These are phyloP conservation scores for Lycodopsis pacificus DNA, from an alignment of 2,797 vertebrate species.

Conservation along the genomic window DNA sequence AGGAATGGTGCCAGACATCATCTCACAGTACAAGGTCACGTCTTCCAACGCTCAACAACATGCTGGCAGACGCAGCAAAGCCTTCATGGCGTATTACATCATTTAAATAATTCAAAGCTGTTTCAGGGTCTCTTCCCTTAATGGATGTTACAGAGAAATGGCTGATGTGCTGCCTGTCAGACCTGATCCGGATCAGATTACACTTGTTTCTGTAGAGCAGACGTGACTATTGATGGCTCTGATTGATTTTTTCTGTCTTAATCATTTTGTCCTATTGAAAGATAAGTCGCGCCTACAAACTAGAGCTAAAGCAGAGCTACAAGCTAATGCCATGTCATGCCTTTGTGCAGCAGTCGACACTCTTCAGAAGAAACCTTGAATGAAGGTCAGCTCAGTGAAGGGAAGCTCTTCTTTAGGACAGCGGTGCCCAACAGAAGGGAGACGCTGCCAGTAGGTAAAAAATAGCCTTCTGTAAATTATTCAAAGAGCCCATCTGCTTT, in stretches of 20 bases:
- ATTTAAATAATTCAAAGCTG: slow-evolving; percentile 63
- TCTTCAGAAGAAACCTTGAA: slow-evolving; percentile 10
- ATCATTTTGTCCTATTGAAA: neutral
- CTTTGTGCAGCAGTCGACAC: neutral
- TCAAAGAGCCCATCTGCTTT: slow-evolving; percentile 61
- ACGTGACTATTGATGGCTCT: neutral
- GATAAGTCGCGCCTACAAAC: too few relatives aligned
- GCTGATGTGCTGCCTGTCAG: slow-evolving; percentile 10
- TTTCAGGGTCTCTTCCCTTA: slow-evolving; percentile 45
- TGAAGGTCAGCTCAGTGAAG: slow-evolving; percentile 29
- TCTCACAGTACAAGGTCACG: slow-evolving; percentile 3
- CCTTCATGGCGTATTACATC: slow-evolving; percentile 45
- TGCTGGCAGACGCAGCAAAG: slow-evolving; percentile 35
- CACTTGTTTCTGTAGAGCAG: neutral
- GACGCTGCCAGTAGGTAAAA: slow-evolving; percentile 35
- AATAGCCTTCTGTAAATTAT: slow-evolving; percentile 67
- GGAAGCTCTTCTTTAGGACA: slow-evolving; percentile 13
- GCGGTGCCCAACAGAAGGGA: slow-evolving; percentile 20
- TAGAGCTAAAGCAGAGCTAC: neutral
- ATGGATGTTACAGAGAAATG: slow-evolving; percentile 48
- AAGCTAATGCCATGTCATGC: neutral
- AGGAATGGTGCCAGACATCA: slow-evolving; percentile 19
- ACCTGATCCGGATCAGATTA: slow-evolving; percentile 28
- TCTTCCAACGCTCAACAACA: slow-evolving; percentile 57
- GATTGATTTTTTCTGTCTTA: neutral